These are phyloP conservation scores for Naja naja DNA, from an alignment of 2,113 vertebrate species.

Conservation along the genomic window DNA sequence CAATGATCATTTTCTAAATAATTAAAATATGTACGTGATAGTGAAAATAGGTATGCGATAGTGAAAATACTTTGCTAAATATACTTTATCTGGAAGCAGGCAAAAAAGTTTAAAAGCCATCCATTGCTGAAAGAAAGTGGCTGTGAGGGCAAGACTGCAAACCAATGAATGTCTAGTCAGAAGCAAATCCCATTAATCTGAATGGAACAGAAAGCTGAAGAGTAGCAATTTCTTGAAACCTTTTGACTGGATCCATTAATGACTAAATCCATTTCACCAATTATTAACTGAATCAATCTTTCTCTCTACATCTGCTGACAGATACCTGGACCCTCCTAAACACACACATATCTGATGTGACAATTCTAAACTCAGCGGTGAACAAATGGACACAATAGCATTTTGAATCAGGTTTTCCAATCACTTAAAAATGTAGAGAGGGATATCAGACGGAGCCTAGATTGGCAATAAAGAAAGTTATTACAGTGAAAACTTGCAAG, in stretches of 20 bases:
- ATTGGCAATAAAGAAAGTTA: conserved; percentile 1
- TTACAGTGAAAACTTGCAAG: neutral
- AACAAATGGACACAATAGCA: neutral
- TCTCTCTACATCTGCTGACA: neutral
- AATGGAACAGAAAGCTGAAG: neutral
- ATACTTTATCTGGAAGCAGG: neutral
- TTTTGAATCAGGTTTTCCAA: neutral
- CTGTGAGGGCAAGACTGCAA: neutral
- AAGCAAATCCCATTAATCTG: neutral
- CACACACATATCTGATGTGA: neutral
- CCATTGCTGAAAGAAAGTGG: neutral
- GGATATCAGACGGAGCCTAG: neutral
- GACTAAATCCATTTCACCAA: neutral
- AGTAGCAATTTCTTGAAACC: neutral
- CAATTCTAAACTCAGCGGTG: neutral
- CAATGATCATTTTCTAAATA: neutral
- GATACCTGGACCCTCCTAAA: neutral
- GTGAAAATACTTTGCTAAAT: neutral
- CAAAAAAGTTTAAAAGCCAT: neutral
- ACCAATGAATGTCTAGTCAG: neutral
- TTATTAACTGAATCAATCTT: neutral
- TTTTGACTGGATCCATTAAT: neutral
- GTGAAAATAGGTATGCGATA: too few relatives aligned
- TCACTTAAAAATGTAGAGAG: neutral
- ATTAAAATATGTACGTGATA: neutral